Evolutionary conservation across 2,113 vertebrate species (phyloP).

Genomic region (Perca flavescens): DNA sequence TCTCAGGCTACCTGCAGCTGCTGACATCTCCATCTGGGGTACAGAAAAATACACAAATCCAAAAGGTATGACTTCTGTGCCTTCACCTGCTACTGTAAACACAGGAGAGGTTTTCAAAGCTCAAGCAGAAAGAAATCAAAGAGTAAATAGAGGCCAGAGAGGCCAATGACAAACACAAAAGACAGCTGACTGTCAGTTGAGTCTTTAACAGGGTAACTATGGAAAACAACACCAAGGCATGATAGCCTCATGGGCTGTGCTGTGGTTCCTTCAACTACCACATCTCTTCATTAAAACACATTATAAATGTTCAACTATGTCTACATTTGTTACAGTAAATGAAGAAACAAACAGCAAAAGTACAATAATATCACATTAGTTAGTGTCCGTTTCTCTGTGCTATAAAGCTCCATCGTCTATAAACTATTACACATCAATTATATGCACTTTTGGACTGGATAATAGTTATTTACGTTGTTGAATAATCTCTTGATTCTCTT

Average conservation of each 20-base stretch:
- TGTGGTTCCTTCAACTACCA: background rate
- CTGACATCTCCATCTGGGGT: slow-evolving; percentile 66
- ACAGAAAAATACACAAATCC: slow-evolving; percentile 2
- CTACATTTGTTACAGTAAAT: slow-evolving; percentile 15
- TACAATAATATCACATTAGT: background rate
- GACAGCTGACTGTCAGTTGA: slow-evolving; percentile 50
- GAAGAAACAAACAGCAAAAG: background rate
- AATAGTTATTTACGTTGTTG: too few relatives aligned
- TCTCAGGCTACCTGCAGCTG: background rate
- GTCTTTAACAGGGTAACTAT: slow-evolving; percentile 59
- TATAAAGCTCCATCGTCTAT: too few relatives aligned
- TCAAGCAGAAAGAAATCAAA: slow-evolving; percentile 41
- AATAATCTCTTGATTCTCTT: too few relatives aligned
- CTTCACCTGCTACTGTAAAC: background rate
- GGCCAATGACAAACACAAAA: slow-evolving; percentile 51
- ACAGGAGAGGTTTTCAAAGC: slow-evolving; percentile 14
- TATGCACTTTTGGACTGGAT: too few relatives aligned
- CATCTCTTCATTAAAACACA: background rate
- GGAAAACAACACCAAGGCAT: slow-evolving; percentile 63
- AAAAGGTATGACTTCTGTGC: background rate
- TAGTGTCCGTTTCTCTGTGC: too few relatives aligned
- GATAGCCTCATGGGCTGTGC: slow-evolving; percentile 20
- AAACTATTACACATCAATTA: too few relatives aligned
- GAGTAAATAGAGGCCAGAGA: slow-evolving; percentile 35
- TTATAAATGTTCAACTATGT: background rate